phyloP scores from a whole-genome alignment of 1,140 invertebrate species.

The Mya arenaria region DNA sequence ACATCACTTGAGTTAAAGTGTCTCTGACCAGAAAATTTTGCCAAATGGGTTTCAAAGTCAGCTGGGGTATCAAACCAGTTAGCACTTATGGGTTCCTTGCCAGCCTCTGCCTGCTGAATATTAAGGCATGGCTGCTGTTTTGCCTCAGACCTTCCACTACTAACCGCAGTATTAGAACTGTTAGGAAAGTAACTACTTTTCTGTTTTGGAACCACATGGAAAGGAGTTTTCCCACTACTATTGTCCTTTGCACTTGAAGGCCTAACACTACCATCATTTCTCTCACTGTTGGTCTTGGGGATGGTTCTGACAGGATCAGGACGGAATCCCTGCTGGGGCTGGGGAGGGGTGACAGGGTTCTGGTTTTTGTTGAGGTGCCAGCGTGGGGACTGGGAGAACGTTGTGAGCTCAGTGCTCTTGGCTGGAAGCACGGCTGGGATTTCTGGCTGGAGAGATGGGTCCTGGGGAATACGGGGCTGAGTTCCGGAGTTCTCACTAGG shows the following conservation, averaged over 20 bases:
- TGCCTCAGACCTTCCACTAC: neutral
- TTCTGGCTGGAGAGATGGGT: conserved; percentile 62
- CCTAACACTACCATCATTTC: neutral
- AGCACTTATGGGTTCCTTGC: conserved; percentile 51
- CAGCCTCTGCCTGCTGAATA: neutral
- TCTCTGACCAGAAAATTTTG: conserved; percentile 24
- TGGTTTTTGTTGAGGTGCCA: conserved; percentile 50
- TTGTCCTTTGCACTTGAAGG: neutral
- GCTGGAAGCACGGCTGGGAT: conserved; percentile 71
- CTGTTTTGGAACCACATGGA: neutral
- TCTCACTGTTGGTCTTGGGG: neutral
- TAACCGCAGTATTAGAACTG: neutral
- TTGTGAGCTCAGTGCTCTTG: conserved; percentile 72
- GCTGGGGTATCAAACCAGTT: conserved; percentile 65
- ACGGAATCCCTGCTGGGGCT: conserved; percentile 25
- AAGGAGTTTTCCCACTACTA: neutral
- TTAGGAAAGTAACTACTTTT: neutral
- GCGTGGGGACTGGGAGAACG: conserved; percentile 68
- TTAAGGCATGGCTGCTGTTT: neutral
- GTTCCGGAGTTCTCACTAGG: conserved; percentile 55
- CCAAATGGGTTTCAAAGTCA: conserved; percentile 60
- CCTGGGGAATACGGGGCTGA: conserved; percentile 61
- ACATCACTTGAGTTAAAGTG: neutral
- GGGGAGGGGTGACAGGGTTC: conserved; percentile 14
- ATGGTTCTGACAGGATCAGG: conserved; percentile 37